Conservation (phyloP, 2,113 vertebrate genomes). For the Pseudonaja textilis region DNA sequence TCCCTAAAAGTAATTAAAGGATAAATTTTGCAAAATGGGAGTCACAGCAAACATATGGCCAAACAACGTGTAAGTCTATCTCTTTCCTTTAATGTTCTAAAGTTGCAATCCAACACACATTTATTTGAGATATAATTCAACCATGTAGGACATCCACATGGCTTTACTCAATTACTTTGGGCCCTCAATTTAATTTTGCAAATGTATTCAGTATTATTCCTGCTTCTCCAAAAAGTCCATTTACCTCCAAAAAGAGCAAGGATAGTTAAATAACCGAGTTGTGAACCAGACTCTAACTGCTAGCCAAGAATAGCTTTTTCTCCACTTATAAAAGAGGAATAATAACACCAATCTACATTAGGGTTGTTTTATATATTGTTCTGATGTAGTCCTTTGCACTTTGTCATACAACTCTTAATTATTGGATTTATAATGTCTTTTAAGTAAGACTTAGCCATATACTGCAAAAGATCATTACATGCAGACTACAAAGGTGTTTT, state of each 20-base stretch:
- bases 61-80: conserved; percentile 22
- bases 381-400: neutral
- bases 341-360: neutral
- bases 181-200: neutral
- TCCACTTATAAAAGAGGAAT: neutral
- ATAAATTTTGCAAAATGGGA: conserved; percentile 48
- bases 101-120: neutral
- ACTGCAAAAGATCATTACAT: neutral
- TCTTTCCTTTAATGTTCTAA: neutral
- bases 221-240: neutral
- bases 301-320: neutral
- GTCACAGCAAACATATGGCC: conserved; percentile 20
- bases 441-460: neutral
- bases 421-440: neutral
- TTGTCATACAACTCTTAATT: neutral
- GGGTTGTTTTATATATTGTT: neutral
- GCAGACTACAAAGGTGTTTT: neutral
- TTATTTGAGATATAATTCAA: neutral
- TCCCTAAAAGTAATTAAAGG: conserved; percentile 59
- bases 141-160: neutral
- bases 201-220: neutral
- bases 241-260: neutral
- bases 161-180: neutral
- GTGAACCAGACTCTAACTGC: neutral
- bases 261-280: neutral